Conservation (phyloP, 2,797 vertebrate genomes). For the Mormyrops attenuatus region DNA sequence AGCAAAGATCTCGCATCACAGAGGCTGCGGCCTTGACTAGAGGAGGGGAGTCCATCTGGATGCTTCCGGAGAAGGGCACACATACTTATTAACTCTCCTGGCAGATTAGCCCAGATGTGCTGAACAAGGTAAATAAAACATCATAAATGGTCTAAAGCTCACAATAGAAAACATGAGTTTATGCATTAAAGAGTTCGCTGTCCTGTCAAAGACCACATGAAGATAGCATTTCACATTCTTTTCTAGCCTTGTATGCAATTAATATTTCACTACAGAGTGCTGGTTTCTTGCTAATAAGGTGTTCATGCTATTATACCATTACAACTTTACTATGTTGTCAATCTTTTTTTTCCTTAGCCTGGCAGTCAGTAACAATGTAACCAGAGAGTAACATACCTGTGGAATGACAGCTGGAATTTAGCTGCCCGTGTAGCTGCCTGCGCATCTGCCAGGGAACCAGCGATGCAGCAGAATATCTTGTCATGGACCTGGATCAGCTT, state of each 20-base stretch:
- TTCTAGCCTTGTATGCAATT: not conserved
- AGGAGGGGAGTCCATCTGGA: constrained; percentile 69
- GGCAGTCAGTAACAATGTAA: not conserved
- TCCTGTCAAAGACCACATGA: not conserved
- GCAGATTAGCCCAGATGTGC: not conserved
- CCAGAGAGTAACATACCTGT: not conserved
- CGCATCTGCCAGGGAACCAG: constrained; percentile 74
- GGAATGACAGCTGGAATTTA: constrained; percentile 64
- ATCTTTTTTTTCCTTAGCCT: not conserved
- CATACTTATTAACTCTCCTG: not conserved
- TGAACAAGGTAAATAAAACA: not conserved
- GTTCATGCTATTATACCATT: not conserved
- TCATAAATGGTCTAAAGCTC: not conserved
- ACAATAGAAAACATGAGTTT: not conserved
- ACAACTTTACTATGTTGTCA: not conserved
- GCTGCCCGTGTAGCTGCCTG: constrained; percentile 70
- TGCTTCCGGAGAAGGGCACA: constrained; percentile 40
- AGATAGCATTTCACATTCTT: not conserved
- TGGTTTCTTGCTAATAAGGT: not conserved
- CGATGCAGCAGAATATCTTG: constrained; percentile 75
- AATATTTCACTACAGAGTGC: not conserved
- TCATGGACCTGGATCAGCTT: constrained; percentile 77
- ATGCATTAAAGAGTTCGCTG: not conserved
- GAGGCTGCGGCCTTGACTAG: constrained; percentile 72
- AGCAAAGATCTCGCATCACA: constrained; percentile 67